These are phyloP conservation scores for Pharmacophagus antenor DNA, from an alignment of 2,888 invertebrate genomes.

Conservation along the genomic window DNA sequence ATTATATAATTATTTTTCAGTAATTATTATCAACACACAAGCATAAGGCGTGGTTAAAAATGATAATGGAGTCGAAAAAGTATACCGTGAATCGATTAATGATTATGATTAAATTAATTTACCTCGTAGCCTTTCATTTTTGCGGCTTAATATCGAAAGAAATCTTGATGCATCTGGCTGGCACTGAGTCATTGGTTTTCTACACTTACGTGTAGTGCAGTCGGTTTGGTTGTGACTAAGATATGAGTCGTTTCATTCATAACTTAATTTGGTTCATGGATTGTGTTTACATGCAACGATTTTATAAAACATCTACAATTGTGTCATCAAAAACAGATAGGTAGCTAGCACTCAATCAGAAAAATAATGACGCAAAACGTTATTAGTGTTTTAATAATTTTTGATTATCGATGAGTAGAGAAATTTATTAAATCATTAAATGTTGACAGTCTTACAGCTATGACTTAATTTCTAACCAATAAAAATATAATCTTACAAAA, in stretches of 20 bases:
- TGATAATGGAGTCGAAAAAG: neutral
- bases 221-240: conserved; percentile 60
- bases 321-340: conserved; percentile 36
- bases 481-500: too few relatives aligned
- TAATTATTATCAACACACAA: neutral
- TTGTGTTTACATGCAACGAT: conserved; percentile 37
- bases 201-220: conserved; percentile 53
- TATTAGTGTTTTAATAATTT: conserved; percentile 10
- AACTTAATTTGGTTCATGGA: conserved; percentile 45
- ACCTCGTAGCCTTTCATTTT: neutral
- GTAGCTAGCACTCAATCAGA: conserved; percentile 32
- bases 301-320: conserved; percentile 36
- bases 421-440: neutral
- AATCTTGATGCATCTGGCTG: conserved; percentile 9
- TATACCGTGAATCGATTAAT: neutral
- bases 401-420: neutral
- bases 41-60: neutral
- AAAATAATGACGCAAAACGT: conserved; percentile 23
- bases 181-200: conserved; percentile 37
- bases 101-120: conserved; percentile 14
- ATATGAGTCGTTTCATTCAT: conserved; percentile 66
- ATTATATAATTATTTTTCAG: neutral
- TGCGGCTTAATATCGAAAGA: conserved; percentile 17
- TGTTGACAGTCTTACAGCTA: too few relatives aligned
- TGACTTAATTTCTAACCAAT: too few relatives aligned